Conservation (phyloP, 1,140 invertebrate genomes). For the Drosophila lini region DNA sequence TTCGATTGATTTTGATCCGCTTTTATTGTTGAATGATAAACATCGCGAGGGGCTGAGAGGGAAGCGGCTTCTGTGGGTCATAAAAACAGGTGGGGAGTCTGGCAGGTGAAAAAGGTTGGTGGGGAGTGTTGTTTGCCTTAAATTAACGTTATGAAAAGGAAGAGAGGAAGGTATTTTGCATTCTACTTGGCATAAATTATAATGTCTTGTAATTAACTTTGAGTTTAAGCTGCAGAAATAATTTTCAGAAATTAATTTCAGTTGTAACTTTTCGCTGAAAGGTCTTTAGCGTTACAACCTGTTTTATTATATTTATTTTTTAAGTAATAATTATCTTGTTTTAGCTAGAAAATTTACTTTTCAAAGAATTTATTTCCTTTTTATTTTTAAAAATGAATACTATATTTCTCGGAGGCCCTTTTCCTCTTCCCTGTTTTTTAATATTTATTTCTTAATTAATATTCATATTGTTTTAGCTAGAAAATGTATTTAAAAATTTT, state of each 20-base stretch:
- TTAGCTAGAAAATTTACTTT: neutral
- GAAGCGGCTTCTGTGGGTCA: conserved; percentile 16
- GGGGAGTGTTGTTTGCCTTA: conserved; percentile 1
- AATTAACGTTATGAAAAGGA: conserved; percentile 27
- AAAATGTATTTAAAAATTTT: no score
- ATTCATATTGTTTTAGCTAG: neutral
- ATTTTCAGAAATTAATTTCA: no score
- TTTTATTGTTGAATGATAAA: conserved; percentile 65
- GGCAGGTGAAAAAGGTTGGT: conserved; percentile 29
- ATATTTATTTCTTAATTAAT: neutral
- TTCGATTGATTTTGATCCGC: conserved; percentile 72
- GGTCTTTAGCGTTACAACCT: no score
- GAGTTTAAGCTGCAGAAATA: neutral
- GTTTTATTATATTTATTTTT: no score
- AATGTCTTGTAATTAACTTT: neutral
- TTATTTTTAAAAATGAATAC: neutral
- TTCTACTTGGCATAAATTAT: conserved; percentile 9
- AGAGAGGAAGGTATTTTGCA: neutral
- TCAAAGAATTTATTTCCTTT: no score
- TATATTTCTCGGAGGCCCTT: neutral
- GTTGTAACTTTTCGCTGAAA: no score
- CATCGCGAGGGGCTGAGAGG: neutral
- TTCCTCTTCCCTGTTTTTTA: no score
- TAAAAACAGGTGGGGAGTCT: conserved; percentile 31
- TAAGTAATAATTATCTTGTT: no score